phyloP scores from a whole-genome alignment of 2,888 invertebrate species.

The Diadegma fenestrale region DNA sequence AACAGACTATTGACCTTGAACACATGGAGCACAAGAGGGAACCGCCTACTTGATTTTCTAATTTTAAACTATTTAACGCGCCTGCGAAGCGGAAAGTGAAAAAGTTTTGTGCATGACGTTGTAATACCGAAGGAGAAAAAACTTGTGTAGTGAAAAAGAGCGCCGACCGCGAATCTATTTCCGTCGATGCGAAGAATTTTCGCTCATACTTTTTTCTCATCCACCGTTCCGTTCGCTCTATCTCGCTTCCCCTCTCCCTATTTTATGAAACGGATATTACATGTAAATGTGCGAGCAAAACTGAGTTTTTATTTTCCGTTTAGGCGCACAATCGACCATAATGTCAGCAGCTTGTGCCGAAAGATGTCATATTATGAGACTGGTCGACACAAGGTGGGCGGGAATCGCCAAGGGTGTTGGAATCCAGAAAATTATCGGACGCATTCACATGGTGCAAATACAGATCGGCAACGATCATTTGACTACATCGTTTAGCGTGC shows the following conservation, averaged over 20 bases:
- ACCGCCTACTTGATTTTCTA: constrained; percentile 67
- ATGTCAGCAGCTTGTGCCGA: constrained; percentile 99
- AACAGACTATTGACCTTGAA: constrained; percentile 36
- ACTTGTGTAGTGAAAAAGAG: constrained; percentile 13
- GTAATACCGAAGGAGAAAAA: constrained; percentile 28
- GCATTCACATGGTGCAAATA: constrained; percentile 98
- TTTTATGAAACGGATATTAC: not conserved
- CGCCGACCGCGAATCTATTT: constrained; percentile 45
- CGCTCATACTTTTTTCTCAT: not conserved
- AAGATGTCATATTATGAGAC: constrained; percentile 95
- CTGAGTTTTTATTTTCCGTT: constrained; percentile 34
- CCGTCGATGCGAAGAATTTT: constrained; percentile 23
- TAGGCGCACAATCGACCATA: constrained; percentile 97
- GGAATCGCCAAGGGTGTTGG: constrained; percentile 99
- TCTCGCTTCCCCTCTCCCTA: not conserved
- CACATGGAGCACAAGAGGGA: constrained; percentile 11
- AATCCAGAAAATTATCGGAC: constrained; percentile 96
- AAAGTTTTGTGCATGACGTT: constrained; percentile 17
- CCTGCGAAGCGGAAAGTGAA: constrained; percentile 23
- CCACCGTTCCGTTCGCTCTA: not conserved
- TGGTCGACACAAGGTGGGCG: constrained; percentile 96
- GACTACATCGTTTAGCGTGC: constrained; percentile 97
- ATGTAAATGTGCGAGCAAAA: not conserved
- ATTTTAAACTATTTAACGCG: constrained; percentile 69
- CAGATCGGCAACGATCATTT: constrained; percentile 97